Evolutionary conservation across 2,888 invertebrate species (phyloP).

Genomic region (Orgyia antiqua): DNA sequence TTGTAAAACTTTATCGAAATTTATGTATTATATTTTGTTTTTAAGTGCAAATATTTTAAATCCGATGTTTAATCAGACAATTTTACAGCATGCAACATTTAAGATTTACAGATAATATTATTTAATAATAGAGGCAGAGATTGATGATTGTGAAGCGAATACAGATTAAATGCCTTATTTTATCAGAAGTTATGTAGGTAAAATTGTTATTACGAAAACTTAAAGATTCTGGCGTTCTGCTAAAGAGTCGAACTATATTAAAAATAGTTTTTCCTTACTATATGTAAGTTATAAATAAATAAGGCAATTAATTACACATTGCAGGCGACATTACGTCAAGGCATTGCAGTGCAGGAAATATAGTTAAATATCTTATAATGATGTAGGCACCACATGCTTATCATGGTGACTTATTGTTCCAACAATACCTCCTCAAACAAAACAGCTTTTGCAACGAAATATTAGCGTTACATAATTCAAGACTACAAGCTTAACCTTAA

Average conservation of each 20-base stretch:
- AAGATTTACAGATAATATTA: conserved; percentile 20
- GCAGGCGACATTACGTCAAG: conserved; percentile 13
- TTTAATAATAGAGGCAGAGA: conserved; percentile 33
- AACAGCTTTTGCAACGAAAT: conserved; percentile 7
- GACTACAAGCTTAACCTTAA: conserved; percentile 7
- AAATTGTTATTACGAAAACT: too few relatives aligned
- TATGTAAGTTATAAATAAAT: not conserved
- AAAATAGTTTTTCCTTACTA: not conserved
- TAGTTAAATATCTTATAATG: not conserved
- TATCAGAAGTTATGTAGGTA: too few relatives aligned
- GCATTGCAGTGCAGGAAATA: conserved; percentile 13
- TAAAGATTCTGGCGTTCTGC: too few relatives aligned
- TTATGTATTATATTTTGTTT: conserved; percentile 12
- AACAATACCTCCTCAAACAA: conserved; percentile 2
- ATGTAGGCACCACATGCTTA: too few relatives aligned
- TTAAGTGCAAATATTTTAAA: conserved; percentile 12
- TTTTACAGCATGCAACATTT: conserved; percentile 52
- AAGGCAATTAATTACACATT: conserved; percentile 15
- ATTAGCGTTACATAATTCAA: conserved; percentile 4
- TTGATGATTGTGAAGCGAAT: conserved; percentile 24
- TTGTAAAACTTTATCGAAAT: conserved; percentile 25
- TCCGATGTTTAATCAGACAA: conserved; percentile 20
- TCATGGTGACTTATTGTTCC: too few relatives aligned
- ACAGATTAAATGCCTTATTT: conserved; percentile 13
- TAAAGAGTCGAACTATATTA: not conserved